Conservation (phyloP, 2,888 invertebrate species). For the Hartigia nigra region DNA sequence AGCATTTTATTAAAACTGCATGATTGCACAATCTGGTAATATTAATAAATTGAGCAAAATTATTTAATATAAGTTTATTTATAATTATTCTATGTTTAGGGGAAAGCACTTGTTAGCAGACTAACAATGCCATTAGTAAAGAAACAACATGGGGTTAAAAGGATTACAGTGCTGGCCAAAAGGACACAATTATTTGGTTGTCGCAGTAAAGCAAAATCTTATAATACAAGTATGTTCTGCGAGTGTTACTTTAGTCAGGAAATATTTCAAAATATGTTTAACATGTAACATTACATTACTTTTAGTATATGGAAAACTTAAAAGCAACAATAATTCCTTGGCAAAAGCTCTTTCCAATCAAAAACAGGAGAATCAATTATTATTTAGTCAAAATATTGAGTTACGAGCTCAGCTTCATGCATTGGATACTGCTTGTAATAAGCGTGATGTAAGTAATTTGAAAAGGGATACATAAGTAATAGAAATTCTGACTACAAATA, state of each 20-base stretch:
- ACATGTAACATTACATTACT: conserved; percentile 14
- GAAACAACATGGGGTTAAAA: conserved; percentile 48
- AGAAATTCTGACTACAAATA: not conserved
- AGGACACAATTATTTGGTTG: conserved; percentile 37
- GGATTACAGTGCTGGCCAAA: conserved; percentile 44
- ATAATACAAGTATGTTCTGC: conserved; percentile 45
- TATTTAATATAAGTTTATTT: too few species aligned
- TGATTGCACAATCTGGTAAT: too few species aligned
- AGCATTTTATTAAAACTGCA: too few species aligned
- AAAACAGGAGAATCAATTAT: conserved; percentile 49
- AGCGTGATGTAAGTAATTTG: conserved; percentile 45
- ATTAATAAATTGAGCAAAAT: too few species aligned
- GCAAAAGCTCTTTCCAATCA: conserved; percentile 55
- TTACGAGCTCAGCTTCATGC: conserved; percentile 50
- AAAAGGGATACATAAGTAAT: not conserved
- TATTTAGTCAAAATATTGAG: conserved; percentile 50
- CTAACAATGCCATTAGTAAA: conserved; percentile 47
- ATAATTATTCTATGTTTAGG: too few species aligned
- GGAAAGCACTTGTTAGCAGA: conserved; percentile 18
- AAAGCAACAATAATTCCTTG: conserved; percentile 51
- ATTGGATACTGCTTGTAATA: conserved; percentile 43
- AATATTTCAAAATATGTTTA: conserved; percentile 3
- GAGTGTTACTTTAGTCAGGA: not conserved
- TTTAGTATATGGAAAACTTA: conserved; percentile 53
- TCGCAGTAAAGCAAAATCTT: conserved; percentile 34